Conservation (phyloP, 2,888 invertebrate species). For the Marasmarcha lunaedactyla region DNA sequence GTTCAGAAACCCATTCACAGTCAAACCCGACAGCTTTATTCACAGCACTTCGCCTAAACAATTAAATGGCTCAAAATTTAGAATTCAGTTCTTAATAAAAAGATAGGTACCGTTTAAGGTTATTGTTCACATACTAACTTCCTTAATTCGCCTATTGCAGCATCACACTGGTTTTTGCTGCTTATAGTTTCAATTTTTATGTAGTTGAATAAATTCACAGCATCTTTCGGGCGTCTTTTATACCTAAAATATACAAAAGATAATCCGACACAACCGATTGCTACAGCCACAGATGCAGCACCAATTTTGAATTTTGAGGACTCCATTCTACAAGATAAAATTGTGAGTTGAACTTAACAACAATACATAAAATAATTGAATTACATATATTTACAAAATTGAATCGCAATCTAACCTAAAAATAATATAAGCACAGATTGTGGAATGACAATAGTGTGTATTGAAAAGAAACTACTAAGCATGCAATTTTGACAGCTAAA, state of each 20-base stretch:
- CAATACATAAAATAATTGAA: neutral
- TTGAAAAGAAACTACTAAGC: no score
- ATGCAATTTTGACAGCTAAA: no score
- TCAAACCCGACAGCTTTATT: slow-evolving; percentile 78
- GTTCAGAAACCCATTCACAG: slow-evolving; percentile 82
- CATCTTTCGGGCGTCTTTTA: neutral
- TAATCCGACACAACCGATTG: neutral
- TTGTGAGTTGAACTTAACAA: no score
- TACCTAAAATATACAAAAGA: neutral
- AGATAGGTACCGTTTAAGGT: no score
- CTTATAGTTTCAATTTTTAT: neutral
- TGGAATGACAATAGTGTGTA: no score
- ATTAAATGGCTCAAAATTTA: slow-evolving; percentile 2
- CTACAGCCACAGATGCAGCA: neutral
- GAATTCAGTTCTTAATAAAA: no score
- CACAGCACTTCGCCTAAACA: slow-evolving; percentile 33
- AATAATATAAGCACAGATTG: no score
- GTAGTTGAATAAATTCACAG: neutral
- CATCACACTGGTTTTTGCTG: neutral
- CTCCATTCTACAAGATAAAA: no score
- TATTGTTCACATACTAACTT: neutral
- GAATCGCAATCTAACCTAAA: no score
- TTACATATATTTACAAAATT: no score
- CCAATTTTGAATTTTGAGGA: neutral
- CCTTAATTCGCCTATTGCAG: neutral